These are phyloP conservation scores for Pelochelys cantorii DNA, from an alignment of 2,797 vertebrate genomes.

Conservation along the genomic window DNA sequence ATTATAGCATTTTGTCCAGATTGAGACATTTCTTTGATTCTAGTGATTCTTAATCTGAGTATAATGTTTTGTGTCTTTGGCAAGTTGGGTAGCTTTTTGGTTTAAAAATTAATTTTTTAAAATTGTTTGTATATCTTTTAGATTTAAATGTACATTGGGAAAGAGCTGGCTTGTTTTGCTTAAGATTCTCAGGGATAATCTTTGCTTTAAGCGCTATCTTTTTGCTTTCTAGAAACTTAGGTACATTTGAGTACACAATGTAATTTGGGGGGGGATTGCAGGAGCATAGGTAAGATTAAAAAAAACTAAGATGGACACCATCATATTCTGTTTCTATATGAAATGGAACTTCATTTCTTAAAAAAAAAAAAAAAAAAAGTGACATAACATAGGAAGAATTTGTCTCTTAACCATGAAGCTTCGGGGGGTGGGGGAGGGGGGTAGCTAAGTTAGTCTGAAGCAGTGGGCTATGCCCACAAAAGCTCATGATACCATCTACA, in stretches of 20 bases:
- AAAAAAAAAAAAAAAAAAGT: neutral
- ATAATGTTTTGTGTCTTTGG: constrained; percentile 73
- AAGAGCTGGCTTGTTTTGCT: constrained; percentile 71
- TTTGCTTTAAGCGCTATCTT: constrained; percentile 70
- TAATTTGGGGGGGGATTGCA: constrained; percentile 30
- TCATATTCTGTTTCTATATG: constrained; percentile 16
- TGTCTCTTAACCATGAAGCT: constrained; percentile 14
- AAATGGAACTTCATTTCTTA: constrained; percentile 14
- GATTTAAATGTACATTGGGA: constrained; percentile 71
- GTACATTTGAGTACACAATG: constrained; percentile 37
- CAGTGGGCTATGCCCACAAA: too few relatives aligned
- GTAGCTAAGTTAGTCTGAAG: too few relatives aligned
- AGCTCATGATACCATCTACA: too few relatives aligned
- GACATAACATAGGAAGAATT: constrained; percentile 46
- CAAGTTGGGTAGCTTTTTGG: constrained; percentile 68
- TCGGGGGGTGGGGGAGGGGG: too few relatives aligned
- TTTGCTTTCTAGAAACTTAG: constrained; percentile 65
- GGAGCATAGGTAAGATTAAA: neutral
- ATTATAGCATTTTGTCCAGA: constrained; percentile 90
- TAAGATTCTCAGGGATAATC: constrained; percentile 84
- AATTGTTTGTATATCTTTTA: constrained; percentile 64
- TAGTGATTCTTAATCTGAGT: constrained; percentile 71
- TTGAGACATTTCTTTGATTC: constrained; percentile 83
- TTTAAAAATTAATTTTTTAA: constrained; percentile 67
- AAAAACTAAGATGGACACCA: constrained; percentile 12